Evolutionary conservation across 2,797 vertebrate genomes (phyloP).

Genomic region (Chelonia mydas): DNA sequence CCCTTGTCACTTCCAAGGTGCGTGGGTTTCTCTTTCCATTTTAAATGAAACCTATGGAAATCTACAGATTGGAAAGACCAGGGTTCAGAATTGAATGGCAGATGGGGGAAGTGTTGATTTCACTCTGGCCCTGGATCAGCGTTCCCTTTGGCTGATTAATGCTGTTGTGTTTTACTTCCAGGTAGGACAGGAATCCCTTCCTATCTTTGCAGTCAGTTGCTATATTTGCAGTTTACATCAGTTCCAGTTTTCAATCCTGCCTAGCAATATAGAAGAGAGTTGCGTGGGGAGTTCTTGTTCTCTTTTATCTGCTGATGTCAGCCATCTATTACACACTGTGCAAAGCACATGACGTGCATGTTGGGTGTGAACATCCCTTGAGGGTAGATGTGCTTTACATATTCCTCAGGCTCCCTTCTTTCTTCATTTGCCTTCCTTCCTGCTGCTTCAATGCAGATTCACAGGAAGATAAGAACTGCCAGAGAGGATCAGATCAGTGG

Average conservation of each 20-base stretch:
- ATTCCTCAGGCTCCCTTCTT: not conserved
- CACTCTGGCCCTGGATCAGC: fast-evolving
- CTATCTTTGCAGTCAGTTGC: not conserved
- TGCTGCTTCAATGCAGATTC: constrained; percentile 23
- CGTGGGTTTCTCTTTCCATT: not conserved
- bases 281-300: not conserved
- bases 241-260: not conserved
- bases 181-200: not conserved
- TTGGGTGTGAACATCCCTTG: not conserved
- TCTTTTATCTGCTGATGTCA: not conserved
- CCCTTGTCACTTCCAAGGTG: not conserved
- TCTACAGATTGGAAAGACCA: not conserved
- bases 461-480: not conserved
- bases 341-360: fast-evolving
- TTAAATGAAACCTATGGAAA: not conserved
- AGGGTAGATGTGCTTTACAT: not conserved
- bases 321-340: not conserved
- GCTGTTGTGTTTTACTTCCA: not conserved
- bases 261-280: fast-evolving
- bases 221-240: not conserved
- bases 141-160: not conserved
- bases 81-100: not conserved
- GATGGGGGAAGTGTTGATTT: not conserved
- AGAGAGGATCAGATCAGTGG: not conserved
- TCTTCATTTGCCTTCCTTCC: constrained; percentile 9